A percentile compares a stretch with the other conserved stretches of the same genome.
Conservation (phyloP, 2,888 invertebrate species). For the Hetaerina titia region DNA sequence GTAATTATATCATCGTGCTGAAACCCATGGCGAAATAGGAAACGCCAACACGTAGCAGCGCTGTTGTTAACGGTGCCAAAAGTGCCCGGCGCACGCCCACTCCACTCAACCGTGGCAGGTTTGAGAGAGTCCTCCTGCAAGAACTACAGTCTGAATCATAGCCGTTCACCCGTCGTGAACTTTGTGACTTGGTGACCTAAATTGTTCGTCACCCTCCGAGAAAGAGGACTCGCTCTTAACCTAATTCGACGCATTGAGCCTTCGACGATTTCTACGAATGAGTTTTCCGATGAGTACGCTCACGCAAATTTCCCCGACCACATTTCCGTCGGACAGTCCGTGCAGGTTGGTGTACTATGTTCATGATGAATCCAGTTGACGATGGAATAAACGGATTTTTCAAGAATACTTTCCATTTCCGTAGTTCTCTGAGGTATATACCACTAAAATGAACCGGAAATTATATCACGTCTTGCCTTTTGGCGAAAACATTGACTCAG, state of each 20-base stretch:
- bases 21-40: slow-evolving; percentile 27
- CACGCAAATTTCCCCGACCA: background rate
- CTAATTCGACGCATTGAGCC: background rate
- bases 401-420: background rate
- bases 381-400: background rate
- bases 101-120: background rate
- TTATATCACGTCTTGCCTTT: no score
- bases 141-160: background rate
- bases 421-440: no score
- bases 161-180: background rate
- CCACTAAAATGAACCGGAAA: no score
- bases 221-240: background rate
- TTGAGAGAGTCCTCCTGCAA: background rate
- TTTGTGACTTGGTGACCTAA: background rate
- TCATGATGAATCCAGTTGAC: background rate
- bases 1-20: background rate
- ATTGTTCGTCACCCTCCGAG: background rate
- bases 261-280: background rate
- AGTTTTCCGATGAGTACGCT: background rate
- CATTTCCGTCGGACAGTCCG: background rate
- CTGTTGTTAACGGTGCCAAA: background rate
- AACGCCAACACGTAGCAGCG: background rate
- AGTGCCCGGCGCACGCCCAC: background rate
- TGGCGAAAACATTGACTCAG: no score
- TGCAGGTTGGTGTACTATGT: background rate